Evolutionary conservation across 1,140 invertebrate genomes (phyloP).

Genomic region (Achatina immaculata): DNA sequence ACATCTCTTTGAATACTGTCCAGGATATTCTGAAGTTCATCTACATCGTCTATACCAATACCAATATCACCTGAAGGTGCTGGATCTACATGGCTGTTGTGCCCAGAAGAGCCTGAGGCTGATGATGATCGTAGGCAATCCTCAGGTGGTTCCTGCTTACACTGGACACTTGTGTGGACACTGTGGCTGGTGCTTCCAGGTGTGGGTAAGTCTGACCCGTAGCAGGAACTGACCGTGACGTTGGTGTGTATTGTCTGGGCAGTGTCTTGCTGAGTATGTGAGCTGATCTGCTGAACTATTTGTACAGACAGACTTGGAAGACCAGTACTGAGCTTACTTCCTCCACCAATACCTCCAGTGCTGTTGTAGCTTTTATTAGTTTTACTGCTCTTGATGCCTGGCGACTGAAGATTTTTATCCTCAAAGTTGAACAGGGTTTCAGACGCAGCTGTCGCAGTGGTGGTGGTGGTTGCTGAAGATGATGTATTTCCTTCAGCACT

Average conservation of each 20-base stretch:
- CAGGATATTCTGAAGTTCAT: conserved; percentile 68
- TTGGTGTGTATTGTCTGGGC: conserved; percentile 91
- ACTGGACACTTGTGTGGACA: conserved; percentile 76
- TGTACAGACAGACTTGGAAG: conserved; percentile 86
- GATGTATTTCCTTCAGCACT: conserved; percentile 51
- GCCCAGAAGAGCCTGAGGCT: not conserved
- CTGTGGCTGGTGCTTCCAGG: conserved; percentile 51
- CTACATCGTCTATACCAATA: conserved; percentile 31
- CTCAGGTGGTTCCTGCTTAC: conserved; percentile 83
- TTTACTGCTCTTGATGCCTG: conserved; percentile 39
- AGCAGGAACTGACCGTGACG: conserved; percentile 86
- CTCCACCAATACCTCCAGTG: conserved; percentile 28
- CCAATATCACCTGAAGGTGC: conserved; percentile 77
- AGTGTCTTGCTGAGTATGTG: conserved; percentile 83
- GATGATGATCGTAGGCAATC: conserved; percentile 67
- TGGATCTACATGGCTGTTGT: conserved; percentile 73
- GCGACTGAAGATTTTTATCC: conserved; percentile 48
- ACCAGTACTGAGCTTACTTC: conserved; percentile 43
- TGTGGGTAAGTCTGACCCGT: conserved; percentile 14
- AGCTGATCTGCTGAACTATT: conserved; percentile 88
- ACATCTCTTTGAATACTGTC: conserved; percentile 86
- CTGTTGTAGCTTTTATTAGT: conserved; percentile 43
- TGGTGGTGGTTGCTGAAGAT: conserved; percentile 66
- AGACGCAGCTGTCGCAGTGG: conserved; percentile 29
- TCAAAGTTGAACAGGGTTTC: conserved; percentile 57